Evolutionary conservation across 2,113 vertebrate species (phyloP).

Genomic region (Hippocampus zosterae): DNA sequence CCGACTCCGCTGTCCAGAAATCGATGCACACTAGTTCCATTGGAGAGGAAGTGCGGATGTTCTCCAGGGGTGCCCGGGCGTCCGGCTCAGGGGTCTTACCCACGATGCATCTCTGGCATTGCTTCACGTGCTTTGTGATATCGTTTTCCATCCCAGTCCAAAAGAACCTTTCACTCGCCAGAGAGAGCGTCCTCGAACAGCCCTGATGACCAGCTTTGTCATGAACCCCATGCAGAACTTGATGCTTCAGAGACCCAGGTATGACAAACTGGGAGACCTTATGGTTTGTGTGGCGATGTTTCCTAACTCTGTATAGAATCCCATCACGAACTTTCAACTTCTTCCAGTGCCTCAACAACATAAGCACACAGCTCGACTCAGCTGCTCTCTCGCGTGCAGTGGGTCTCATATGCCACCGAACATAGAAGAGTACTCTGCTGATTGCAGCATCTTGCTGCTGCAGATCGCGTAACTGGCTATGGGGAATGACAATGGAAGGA

Average conservation of each 20-base stretch:
- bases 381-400: no score
- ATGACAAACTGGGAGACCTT: no score
- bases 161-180: no score
- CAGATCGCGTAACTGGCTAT: background rate
- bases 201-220: no score
- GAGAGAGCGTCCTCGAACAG: no score
- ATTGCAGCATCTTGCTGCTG: background rate
- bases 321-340: no score
- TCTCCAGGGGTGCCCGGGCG: background rate
- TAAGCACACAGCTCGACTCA: background rate
- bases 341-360: background rate
- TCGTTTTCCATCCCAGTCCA: no score
- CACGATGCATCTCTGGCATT: background rate
- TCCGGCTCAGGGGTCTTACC: background rate
- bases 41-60: background rate
- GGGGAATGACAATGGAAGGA: background rate
- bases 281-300: no score
- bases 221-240: no score
- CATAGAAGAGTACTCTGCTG: background rate
- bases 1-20: constrained; percentile 7
- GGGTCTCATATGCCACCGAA: background rate
- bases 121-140: background rate
- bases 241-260: no score
- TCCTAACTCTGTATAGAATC: no score
- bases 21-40: constrained; percentile 10